phyloP scores from a whole-genome alignment of 2,888 invertebrate species.

The Mythimna albipuncta region DNA sequence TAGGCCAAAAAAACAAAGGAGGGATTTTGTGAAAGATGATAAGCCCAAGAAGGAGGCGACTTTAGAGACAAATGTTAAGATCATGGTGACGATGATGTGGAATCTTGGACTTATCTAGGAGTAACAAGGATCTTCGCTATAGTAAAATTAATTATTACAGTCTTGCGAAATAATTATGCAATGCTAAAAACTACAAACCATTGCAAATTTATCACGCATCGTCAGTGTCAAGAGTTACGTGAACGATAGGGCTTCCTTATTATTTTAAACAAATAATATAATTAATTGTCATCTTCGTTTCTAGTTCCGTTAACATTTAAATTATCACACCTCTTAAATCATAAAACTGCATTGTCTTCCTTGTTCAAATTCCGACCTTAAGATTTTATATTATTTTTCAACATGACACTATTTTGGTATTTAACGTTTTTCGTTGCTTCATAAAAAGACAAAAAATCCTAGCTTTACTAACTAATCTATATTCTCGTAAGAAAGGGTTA shows the following conservation, averaged over 20 bases:
- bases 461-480: neutral
- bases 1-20: too few species aligned
- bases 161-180: conserved; percentile 26
- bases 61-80: too few species aligned
- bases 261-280: conserved; percentile 42
- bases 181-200: conserved; percentile 29
- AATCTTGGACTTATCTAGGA: neutral
- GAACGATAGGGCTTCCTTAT: conserved; percentile 34
- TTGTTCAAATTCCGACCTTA: neutral
- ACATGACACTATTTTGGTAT: neutral
- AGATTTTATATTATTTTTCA: neutral
- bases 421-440: neutral
- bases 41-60: too few species aligned
- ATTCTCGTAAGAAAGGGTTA: conserved; percentile 12
- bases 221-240: conserved; percentile 42
- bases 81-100: too few species aligned
- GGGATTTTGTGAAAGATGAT: too few species aligned
- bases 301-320: conserved; percentile 16
- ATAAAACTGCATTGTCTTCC: conserved; percentile 14
- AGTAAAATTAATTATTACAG: neutral
- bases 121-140: neutral
- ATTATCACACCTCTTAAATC: conserved; percentile 6
- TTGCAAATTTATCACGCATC: conserved; percentile 32
- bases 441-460: neutral
- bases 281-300: conserved; percentile 35